Percentiles rank a stretch among this genome's conserved stretches.
Evolutionary conservation across 2,797 vertebrate species (phyloP).

Genomic region (Amblyopsis hoosieri): DNA sequence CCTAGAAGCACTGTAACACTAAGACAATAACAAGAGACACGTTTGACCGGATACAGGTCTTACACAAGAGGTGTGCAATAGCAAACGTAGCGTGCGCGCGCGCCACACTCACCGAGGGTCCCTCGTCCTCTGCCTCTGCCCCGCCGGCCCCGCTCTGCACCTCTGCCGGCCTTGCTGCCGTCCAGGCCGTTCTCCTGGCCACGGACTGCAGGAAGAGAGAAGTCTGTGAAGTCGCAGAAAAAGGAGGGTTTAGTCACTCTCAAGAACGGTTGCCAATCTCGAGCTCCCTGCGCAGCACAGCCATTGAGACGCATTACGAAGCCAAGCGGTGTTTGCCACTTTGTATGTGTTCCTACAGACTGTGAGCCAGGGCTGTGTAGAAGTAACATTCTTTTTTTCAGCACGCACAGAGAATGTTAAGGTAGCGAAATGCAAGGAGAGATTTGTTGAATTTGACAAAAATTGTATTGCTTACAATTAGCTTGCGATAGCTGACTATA

Average conservation of each 20-base stretch:
- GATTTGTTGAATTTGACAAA: too few relatives aligned
- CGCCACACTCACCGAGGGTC: conserved; percentile 68
- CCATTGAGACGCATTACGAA: too few relatives aligned
- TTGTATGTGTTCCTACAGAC: too few relatives aligned
- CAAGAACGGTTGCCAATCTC: background rate
- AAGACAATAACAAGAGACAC: background rate
- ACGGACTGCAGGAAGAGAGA: conserved; percentile 78
- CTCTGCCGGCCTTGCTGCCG: conserved; percentile 87
- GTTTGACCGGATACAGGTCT: conserved; percentile 17
- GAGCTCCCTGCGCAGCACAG: too few relatives aligned
- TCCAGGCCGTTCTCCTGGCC: conserved; percentile 98
- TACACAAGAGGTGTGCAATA: background rate
- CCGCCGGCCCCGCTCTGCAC: conserved; percentile 76
- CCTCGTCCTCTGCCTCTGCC: conserved; percentile 91
- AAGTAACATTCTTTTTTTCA: too few relatives aligned
- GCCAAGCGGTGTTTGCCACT: too few relatives aligned
- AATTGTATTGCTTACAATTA: too few relatives aligned
- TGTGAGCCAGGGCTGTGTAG: too few relatives aligned
- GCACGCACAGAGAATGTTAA: too few relatives aligned
- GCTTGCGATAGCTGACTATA: too few relatives aligned
- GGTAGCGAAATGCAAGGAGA: too few relatives aligned
- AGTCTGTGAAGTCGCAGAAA: conserved; percentile 21
- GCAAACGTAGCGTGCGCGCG: too few relatives aligned
- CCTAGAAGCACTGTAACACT: background rate
- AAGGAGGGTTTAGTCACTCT: background rate